A percentile compares a stretch with the other conserved stretches of the same genome.
phyloP scores from a whole-genome alignment of 2,797 vertebrate genomes.

The Sebastes nivosus region DNA sequence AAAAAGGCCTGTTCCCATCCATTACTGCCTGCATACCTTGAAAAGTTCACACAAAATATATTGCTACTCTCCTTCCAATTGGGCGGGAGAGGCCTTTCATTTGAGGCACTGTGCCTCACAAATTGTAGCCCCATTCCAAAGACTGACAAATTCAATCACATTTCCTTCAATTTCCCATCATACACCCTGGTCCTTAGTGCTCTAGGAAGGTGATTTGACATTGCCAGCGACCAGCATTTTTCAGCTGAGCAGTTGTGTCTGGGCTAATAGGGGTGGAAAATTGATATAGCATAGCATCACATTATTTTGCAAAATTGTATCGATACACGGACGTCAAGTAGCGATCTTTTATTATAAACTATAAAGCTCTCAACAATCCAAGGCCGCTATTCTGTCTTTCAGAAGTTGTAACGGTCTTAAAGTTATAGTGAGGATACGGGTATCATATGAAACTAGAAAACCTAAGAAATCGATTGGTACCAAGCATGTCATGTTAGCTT shows the following conservation, averaged over 20 bases:
- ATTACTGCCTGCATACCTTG: constrained; percentile 60
- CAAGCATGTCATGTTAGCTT: neutral
- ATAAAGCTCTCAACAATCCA: too few species aligned
- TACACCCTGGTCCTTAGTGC: constrained; percentile 1
- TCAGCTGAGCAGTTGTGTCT: constrained; percentile 1
- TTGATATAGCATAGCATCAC: neutral
- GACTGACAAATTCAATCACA: constrained; percentile 25
- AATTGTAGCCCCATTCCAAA: constrained; percentile 8
- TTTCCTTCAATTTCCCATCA: constrained; percentile 37
- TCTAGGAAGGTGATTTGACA: constrained; percentile 14
- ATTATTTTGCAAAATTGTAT: neutral
- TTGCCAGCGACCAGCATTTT: constrained; percentile 1
- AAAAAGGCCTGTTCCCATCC: constrained; percentile 54
- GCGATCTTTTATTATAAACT: too few species aligned
- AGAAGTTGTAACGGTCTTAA: rapidly evolving
- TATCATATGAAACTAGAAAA: too few species aligned
- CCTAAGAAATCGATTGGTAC: neutral
- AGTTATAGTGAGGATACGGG: too few species aligned
- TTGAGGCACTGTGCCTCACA: constrained; percentile 36
- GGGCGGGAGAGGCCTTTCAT: constrained; percentile 36
- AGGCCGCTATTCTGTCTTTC: too few species aligned
- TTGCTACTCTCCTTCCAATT: constrained; percentile 31
- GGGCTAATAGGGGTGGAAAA: neutral
- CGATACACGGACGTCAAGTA: too few species aligned
- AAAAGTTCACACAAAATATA: constrained; percentile 69